Evolutionary conservation across 2,888 invertebrate genomes (phyloP), one percentile per base, ranked within the genome.

Genomic region (Luffia ferchaultella): DNA sequence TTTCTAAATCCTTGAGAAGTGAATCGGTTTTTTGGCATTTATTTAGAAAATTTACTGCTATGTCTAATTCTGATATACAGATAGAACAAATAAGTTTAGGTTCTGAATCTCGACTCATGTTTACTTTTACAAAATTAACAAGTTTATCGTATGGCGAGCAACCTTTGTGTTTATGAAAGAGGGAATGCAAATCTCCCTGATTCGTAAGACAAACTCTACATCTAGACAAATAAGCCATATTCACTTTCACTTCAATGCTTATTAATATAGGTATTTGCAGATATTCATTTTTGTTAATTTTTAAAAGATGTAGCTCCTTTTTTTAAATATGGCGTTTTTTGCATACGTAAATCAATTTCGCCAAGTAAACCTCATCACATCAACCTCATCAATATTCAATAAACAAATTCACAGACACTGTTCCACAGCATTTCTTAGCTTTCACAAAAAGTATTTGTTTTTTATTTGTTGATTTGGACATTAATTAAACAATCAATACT

Each of bases 161-260:
- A 18, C 64, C 68, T 43, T 62, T 62, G 17, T 53, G 59, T 53
- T 64, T 67, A 43, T 57, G 54, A 55, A 61, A 67, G 18, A 74
- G 51, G 0, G 73, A 68, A 52, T 64, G 65, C 45, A 68, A 52
- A 9, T 60, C 61, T 40, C 63, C 61, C 55, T 69, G 62, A 17
- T 52, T 56, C 54, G 63, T 62, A 41, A 70, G 62, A 56, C 74
- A 74, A 60, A 74, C 67, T 53, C 73, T 64, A 53, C 74, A 74
- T 20, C 41, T 48, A 41, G 18, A 17, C 18, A 48, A 41, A 12
- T 12, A 7, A 30, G 30, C 3, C 30, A 30, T 30, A 30, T 12
- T 12, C 12, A 30, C 30, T 7, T 30, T 30, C 3, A 30, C 12
- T 30, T 30, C 12, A 30, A n/a, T n/a, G n/a, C n/a, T n/a, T n/a